These are phyloP conservation scores for Pipra filicauda DNA, from an alignment of 2,113 vertebrate species.

Conservation along the genomic window DNA sequence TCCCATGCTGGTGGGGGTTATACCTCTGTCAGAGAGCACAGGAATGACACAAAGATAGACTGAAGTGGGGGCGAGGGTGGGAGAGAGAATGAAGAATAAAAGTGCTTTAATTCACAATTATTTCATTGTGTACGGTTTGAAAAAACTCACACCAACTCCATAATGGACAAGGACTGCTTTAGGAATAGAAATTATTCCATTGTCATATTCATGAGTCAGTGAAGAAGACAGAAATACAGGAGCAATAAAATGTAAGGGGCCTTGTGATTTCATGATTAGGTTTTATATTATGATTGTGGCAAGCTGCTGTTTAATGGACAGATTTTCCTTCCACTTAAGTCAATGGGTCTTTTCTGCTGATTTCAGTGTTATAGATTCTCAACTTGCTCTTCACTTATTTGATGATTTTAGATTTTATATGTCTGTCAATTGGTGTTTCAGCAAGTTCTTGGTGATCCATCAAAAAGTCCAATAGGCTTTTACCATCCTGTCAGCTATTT, in stretches of 20 bases:
- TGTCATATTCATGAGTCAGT: background rate
- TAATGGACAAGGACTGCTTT: background rate
- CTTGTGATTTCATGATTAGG: background rate
- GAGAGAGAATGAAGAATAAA: background rate
- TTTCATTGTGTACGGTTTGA: background rate
- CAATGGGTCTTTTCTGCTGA: background rate
- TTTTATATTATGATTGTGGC: background rate
- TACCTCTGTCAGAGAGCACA: background rate
- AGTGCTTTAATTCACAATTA: background rate
- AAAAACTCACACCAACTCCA: background rate
- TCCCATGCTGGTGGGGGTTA: no score
- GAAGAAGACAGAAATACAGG: background rate
- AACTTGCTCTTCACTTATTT: background rate
- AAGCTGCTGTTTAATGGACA: background rate
- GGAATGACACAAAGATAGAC: background rate
- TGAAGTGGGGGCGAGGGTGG: rapidly evolving
- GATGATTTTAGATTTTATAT: constrained; percentile 21
- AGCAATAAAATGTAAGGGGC: background rate
- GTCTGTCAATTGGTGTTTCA: constrained; percentile 7
- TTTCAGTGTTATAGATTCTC: background rate
- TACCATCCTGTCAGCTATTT: background rate
- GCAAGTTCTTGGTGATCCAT: constrained; percentile 16
- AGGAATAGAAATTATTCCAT: background rate
- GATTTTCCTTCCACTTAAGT: background rate
- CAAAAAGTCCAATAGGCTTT: constrained; percentile 23